A percentile compares a stretch with the other conserved stretches of the same genome.
These are phyloP conservation scores for Chelidonichthys spinosus DNA, from an alignment of 2,797 vertebrate species.

Conservation along the genomic window DNA sequence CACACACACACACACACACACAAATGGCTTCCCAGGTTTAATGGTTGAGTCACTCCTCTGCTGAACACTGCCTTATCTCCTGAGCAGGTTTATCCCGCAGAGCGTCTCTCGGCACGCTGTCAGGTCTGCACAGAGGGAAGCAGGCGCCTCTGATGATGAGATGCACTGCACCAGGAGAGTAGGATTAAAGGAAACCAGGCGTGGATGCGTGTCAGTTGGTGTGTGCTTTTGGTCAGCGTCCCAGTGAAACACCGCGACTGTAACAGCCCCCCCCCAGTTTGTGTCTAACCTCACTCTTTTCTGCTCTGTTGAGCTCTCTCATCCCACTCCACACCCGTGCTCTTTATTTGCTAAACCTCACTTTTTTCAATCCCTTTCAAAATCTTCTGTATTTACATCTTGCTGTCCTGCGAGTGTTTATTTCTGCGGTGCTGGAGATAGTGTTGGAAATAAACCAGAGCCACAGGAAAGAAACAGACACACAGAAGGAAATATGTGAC, in stretches of 20 bases:
- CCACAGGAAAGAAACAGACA: constrained; percentile 52
- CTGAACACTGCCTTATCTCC: constrained; percentile 70
- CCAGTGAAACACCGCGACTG: constrained; percentile 7
- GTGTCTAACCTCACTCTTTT: constrained; percentile 23
- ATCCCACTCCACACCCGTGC: constrained; percentile 43
- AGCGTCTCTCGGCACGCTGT: constrained; percentile 42
- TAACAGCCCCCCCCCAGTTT: constrained; percentile 9
- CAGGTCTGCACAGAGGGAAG: constrained; percentile 46
- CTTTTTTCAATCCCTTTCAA: constrained; percentile 25
- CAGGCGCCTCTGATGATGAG: constrained; percentile 51
- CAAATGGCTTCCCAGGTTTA: constrained; percentile 66
- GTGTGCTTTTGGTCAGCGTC: constrained; percentile 35
- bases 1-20: constrained; percentile 26
- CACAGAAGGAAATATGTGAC: constrained; percentile 35
- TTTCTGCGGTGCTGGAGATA: constrained; percentile 34
- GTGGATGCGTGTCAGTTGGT: constrained; percentile 25
- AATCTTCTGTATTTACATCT: constrained; percentile 46
- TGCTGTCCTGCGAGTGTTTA: constrained; percentile 43
- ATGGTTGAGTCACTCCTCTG: constrained; percentile 76
- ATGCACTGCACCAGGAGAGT: constrained; percentile 46
- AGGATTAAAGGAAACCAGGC: constrained; percentile 60
- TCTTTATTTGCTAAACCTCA: constrained; percentile 27
- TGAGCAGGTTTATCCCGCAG: constrained; percentile 72
- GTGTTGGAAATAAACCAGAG: constrained; percentile 50
- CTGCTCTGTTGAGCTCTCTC: constrained; percentile 44